Base-by-base conservation (phyloP, 1,140 invertebrate species). In the Ips nitidus region DNA sequence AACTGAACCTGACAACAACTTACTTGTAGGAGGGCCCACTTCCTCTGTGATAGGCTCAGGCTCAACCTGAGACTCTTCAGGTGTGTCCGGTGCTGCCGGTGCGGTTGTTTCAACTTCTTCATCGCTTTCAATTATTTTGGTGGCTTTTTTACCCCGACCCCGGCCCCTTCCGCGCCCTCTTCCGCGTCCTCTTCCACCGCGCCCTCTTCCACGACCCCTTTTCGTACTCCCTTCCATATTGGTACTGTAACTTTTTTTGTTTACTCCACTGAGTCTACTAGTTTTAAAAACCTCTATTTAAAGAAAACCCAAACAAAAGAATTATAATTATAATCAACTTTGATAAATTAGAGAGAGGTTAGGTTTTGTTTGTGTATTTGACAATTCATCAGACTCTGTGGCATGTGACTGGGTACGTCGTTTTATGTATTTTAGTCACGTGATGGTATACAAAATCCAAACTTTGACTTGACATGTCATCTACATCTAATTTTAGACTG, bases 101-200 rank as follows among this genome's bases (percentile, higher is more conserved):
- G 22, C 78, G 76, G 37, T 76, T 53, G 84, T 84, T 73, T 86
- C 87, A 47, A 88, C 85, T 76, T 91, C 88, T 78, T 91, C 89
- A 73, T 91, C 89, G 73, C 87, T 90, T 73, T 89, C 89, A 72
- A 90, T 89, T 37, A 89, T 86, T 82, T 90, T 90, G 1, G 88
- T 85, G 36, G 87, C 84, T 80, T 91, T 91, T 76, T 90, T 92
- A 2, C 89, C 86, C 69, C 89, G 81, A 52, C 88, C 88, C 66
- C 88, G 83, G 5, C 87, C 84, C 69, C 90, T 80, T 38, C 90
- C 89, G 52, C 90, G 82, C 22, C 89, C 88, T 64, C 90, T 82
- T 1, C 89, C 90, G 37, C 90, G 85, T 7, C 89, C 86, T 66
- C 87, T 81, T 40, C 86, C 86, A 38, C 86, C 86, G 50, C 86